A percentile compares a stretch with the other conserved stretches of the same genome.
Conservation (phyloP, 2,888 invertebrate species). For the Habrosyne pyritoides region DNA sequence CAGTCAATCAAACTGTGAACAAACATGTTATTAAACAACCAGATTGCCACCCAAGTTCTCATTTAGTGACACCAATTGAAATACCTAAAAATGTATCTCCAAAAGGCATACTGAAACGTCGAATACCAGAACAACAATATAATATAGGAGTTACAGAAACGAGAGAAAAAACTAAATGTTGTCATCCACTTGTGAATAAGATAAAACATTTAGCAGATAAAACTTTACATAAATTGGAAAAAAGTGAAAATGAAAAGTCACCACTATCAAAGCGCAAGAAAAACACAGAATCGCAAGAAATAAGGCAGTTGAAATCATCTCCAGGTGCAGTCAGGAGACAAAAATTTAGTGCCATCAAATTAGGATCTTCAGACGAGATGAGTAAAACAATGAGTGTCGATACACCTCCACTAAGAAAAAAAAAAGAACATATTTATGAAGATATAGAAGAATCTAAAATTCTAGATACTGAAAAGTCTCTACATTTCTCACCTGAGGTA, state of each 20-base stretch:
- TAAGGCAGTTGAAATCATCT: constrained; percentile 84
- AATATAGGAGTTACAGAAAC: constrained; percentile 71
- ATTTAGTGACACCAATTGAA: constrained; percentile 59
- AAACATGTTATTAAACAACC: constrained; percentile 58
- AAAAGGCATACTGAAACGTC: constrained; percentile 82
- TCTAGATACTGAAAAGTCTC: constrained; percentile 62
- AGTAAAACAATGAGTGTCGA: constrained; percentile 74
- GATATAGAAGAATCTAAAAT: constrained; percentile 81
- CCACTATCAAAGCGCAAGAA: constrained; percentile 72
- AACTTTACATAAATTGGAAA: constrained; percentile 81
- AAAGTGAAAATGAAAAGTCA: constrained; percentile 69
- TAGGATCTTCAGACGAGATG: constrained; percentile 79
- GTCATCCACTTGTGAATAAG: constrained; percentile 86
- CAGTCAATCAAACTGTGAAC: constrained; percentile 49
- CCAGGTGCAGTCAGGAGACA: constrained; percentile 84
- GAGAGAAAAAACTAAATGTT: constrained; percentile 80
- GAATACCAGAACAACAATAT: constrained; percentile 69
- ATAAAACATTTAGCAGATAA: constrained; percentile 86
- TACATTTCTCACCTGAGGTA: constrained; percentile 75
- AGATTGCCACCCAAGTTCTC: constrained; percentile 52
- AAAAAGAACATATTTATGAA: constrained; percentile 85
- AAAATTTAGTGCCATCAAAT: constrained; percentile 77
- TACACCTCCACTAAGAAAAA: constrained; percentile 75
- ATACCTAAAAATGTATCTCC: constrained; percentile 73
- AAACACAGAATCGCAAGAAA: constrained; percentile 83